Conservation (phyloP, 2,113 vertebrate genomes). For the Numida meleagris region DNA sequence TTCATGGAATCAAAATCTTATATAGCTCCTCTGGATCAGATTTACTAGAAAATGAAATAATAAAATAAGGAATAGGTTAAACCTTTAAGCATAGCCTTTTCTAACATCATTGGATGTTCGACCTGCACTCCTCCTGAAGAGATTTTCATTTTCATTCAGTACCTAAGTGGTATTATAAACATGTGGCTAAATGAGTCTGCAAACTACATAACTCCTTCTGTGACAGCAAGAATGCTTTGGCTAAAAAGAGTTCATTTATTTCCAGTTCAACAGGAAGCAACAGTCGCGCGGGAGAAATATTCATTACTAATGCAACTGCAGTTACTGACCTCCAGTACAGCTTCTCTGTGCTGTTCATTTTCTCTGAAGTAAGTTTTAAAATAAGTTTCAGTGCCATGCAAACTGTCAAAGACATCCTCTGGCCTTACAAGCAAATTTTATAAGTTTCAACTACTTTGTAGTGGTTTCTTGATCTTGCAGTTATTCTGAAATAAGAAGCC, state of each 20-base stretch:
- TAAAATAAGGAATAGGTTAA: background rate
- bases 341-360: background rate
- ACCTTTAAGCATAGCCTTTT: background rate
- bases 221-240: background rate
- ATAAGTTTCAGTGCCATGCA: background rate
- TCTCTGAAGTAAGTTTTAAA: background rate
- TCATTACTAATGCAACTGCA: slow-evolving; percentile 6
- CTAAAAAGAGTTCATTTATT: background rate
- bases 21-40: background rate
- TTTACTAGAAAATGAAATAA: background rate
- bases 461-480: background rate
- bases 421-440: background rate
- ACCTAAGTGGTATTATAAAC: background rate
- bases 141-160: background rate
- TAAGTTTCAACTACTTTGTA: background rate
- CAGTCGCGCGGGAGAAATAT: background rate
- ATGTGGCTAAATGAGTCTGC: background rate
- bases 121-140: background rate
- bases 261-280: background rate
- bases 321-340: background rate
- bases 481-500: background rate
- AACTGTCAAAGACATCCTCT: background rate
- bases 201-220: background rate
- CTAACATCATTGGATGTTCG: background rate
- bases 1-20: background rate